A percentile compares a stretch with the other conserved stretches of the same genome.
Conservation (phyloP, 2,888 invertebrate genomes). For the Watsonalla binaria region DNA sequence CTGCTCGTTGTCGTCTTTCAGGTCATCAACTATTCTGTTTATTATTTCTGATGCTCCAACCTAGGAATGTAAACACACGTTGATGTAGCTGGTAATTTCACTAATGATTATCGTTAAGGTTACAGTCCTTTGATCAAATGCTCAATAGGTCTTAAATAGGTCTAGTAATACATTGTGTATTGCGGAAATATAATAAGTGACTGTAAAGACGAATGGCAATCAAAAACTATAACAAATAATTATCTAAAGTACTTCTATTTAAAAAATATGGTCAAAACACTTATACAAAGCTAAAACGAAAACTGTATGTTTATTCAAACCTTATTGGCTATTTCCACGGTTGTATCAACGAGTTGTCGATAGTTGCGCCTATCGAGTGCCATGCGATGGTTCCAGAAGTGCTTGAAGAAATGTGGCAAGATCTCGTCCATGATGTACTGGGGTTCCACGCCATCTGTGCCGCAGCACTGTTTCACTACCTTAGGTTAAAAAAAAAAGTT, state of each 20-base stretch:
- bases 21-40: constrained; percentile 97
- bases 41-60: constrained; percentile 99
- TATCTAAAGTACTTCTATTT: not conserved
- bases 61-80: constrained; percentile 25
- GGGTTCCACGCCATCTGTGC: constrained; percentile 99
- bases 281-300: too few species aligned
- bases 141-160: too few species aligned
- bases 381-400: constrained; percentile 99
- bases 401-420: constrained; percentile 98
- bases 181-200: too few species aligned
- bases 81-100: not conserved
- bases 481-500: constrained; percentile 32
- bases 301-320: constrained; percentile 25
- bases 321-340: constrained; percentile 99
- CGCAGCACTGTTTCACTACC: constrained; percentile 99
- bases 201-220: too few species aligned
- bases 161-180: too few species aligned
- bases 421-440: constrained; percentile 99
- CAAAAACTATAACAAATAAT: too few species aligned
- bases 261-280: not conserved
- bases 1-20: constrained; percentile 99
- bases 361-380: constrained; percentile 98
- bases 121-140: too few species aligned
- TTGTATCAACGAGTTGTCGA: constrained; percentile 98
- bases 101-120: too few species aligned